These are phyloP conservation scores for Eudyptes chrysolophus DNA, from an alignment of 2,113 vertebrate species.

Conservation along the genomic window DNA sequence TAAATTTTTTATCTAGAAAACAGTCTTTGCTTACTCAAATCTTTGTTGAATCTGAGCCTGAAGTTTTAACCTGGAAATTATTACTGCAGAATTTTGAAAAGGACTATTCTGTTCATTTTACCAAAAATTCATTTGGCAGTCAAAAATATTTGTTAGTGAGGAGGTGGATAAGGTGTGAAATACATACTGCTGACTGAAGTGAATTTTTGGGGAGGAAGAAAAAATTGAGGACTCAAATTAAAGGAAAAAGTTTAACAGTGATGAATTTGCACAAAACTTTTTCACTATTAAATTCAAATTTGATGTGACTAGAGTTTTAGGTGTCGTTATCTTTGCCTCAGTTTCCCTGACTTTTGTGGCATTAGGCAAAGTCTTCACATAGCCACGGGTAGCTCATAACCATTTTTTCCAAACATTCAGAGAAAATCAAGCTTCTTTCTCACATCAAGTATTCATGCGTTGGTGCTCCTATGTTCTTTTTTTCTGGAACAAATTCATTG, in stretches of 20 bases:
- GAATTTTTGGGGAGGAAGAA: neutral
- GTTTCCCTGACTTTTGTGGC: neutral
- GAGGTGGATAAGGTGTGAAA: neutral
- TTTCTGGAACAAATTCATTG: slow-evolving; percentile 23
- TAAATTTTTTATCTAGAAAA: neutral
- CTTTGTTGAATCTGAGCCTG: neutral
- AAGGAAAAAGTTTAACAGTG: neutral
- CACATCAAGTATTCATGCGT: slow-evolving; percentile 5
- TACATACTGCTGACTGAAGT: neutral
- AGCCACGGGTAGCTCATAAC: neutral
- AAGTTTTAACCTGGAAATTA: neutral
- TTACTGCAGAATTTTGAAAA: neutral
- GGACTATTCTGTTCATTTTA: neutral
- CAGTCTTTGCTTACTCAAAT: neutral
- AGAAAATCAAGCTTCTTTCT: neutral
- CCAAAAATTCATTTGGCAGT: neutral
- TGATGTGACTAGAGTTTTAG: neutral
- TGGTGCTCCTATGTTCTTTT: neutral
- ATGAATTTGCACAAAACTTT: neutral
- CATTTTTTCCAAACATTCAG: neutral
- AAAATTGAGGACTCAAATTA: neutral
- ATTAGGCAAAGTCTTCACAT: neutral
- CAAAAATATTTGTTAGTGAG: neutral
- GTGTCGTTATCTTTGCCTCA: neutral
- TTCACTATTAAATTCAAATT: neutral